phyloP scores from a whole-genome alignment of 2,888 invertebrate species.

The Polia nebulosa region DNA sequence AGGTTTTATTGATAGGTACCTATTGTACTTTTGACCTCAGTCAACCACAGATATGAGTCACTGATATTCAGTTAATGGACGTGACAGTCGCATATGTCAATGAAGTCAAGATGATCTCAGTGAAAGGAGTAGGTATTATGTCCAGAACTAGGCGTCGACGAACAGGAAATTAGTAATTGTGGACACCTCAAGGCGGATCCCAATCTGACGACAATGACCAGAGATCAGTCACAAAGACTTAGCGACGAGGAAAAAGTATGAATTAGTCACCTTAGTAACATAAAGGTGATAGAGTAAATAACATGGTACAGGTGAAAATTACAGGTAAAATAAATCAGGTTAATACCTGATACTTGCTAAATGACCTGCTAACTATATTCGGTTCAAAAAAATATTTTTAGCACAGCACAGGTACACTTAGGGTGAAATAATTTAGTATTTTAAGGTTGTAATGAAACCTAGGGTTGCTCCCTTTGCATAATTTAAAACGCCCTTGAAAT shows the following conservation, averaged over 20 bases:
- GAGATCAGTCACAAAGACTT: conserved; percentile 6
- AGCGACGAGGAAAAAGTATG: conserved; percentile 30
- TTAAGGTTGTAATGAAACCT: conserved; percentile 23
- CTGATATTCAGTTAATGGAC: background rate
- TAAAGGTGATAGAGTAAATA: conserved; percentile 16
- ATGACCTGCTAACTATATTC: background rate
- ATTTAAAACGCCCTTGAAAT: conserved; percentile 25
- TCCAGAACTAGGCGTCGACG: background rate
- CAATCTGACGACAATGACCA: background rate
- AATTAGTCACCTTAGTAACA: conserved; percentile 4
- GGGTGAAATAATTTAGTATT: background rate
- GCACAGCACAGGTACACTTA: background rate
- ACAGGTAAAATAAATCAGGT: conserved; percentile 9
- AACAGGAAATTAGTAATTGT: background rate
- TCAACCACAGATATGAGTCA: background rate
- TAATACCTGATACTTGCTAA: background rate
- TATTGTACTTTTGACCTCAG: background rate
- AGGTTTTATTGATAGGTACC: no score
- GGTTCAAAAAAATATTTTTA: conserved; percentile 21
- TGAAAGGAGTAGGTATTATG: background rate
- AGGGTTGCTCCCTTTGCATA: conserved; percentile 44
- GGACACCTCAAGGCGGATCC: background rate
- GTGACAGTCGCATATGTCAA: conserved; percentile 3
- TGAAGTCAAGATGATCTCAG: background rate
- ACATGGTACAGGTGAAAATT: conserved; percentile 14